Evolutionary conservation across 2,888 invertebrate species (phyloP).

Genomic region (Lepidochitona cinerea): DNA sequence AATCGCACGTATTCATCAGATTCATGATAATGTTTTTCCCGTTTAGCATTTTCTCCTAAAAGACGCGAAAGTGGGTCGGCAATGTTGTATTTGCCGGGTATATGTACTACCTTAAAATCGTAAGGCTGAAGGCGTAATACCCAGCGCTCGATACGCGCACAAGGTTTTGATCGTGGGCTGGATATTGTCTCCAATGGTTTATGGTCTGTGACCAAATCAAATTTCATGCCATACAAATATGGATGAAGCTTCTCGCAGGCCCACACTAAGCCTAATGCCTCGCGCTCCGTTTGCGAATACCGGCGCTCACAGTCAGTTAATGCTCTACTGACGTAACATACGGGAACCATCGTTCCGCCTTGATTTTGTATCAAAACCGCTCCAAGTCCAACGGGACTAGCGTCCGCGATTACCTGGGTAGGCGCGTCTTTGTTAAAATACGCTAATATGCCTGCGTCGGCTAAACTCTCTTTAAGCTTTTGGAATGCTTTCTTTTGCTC

Average conservation of each 20-base stretch:
- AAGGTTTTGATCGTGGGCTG: slow-evolving; percentile 3
- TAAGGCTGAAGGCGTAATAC: slow-evolving; percentile 10
- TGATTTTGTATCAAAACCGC: slow-evolving; percentile 15
- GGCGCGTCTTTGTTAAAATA: slow-evolving; percentile 16
- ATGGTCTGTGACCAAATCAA: slow-evolving; percentile 22
- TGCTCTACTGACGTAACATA: neutral
- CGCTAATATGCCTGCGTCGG: slow-evolving; percentile 15
- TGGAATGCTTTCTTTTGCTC: slow-evolving; percentile 18
- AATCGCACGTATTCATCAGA: slow-evolving; percentile 2
- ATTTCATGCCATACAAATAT: slow-evolving; percentile 18
- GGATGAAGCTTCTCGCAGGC: slow-evolving; percentile 20
- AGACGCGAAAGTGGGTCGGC: slow-evolving; percentile 8
- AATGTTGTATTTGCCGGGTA: slow-evolving; percentile 6
- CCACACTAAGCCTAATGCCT: slow-evolving; percentile 19
- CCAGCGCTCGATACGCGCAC: slow-evolving; percentile 10
- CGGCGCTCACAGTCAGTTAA: neutral
- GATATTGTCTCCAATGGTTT: slow-evolving; percentile 18
- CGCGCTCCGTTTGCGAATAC: slow-evolving; percentile 3
- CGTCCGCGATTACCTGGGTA: slow-evolving; percentile 12
- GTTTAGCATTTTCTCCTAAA: too few species aligned
- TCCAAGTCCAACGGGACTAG: slow-evolving; percentile 18
- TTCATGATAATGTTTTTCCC: neutral
- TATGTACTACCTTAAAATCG: neutral
- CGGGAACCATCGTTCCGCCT: neutral
- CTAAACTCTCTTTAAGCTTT: slow-evolving; percentile 7